Percentiles rank a stretch among this genome's conserved stretches.
These are phyloP conservation scores for Uloborus plumipes DNA, from an alignment of 2,888 invertebrate genomes.

Conservation along the genomic window DNA sequence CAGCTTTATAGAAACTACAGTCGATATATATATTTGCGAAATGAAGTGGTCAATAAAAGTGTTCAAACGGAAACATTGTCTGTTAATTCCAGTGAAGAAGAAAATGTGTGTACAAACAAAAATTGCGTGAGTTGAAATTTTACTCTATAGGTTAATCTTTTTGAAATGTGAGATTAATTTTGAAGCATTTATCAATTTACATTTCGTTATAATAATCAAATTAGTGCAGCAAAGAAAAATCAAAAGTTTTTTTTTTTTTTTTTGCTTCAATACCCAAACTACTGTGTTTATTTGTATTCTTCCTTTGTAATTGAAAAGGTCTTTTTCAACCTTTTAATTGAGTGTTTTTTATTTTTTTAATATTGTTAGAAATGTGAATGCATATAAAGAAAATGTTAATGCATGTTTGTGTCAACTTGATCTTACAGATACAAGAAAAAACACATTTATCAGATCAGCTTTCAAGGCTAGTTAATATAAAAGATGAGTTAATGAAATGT, in stretches of 20 bases:
- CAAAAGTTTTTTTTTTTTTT: not conserved
- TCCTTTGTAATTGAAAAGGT: no score
- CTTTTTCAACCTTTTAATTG: no score
- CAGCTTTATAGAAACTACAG: slow-evolving; percentile 69
- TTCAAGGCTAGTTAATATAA: slow-evolving; percentile 30
- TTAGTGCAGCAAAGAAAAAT: no score
- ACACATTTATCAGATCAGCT: slow-evolving; percentile 37
- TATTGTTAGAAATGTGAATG: no score
- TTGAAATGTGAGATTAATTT: no score
- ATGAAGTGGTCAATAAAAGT: slow-evolving; percentile 44
- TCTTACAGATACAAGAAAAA: slow-evolving; percentile 25
- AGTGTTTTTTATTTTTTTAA: no score
- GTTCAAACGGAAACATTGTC: slow-evolving; percentile 27
- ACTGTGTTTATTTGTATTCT: no score
- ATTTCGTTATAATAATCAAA: not conserved
- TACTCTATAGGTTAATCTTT: no score
- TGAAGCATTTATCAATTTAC: not conserved
- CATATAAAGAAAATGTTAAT: no score
- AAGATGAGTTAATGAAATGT: slow-evolving; percentile 26
- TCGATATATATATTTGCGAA: slow-evolving; percentile 40
- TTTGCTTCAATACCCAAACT: not conserved
- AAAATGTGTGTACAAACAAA: slow-evolving; percentile 34
- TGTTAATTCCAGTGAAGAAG: not conserved
- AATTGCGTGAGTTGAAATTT: slow-evolving; percentile 31
- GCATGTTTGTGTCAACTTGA: no score